Percentiles rank a stretch among this genome's conserved stretches.
Evolutionary conservation across 2,888 invertebrate species (phyloP).

Genomic region (Hydraecia micacea): DNA sequence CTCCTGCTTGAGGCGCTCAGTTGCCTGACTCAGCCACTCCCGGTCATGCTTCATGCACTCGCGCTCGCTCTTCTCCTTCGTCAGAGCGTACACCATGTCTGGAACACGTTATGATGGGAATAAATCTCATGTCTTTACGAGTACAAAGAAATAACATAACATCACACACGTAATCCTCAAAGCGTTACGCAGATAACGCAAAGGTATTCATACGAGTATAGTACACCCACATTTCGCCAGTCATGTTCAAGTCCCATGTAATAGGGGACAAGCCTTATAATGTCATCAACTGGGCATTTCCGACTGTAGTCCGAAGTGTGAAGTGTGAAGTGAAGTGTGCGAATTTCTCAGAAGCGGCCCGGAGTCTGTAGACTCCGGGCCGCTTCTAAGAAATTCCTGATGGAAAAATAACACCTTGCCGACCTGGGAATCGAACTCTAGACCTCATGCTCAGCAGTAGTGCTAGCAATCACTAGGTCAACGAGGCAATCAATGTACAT

Average conservation of each 20-base stretch:
- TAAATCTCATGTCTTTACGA: neutral
- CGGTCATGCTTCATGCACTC: constrained; percentile 70
- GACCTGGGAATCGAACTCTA: neutral
- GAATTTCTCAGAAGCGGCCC: no score
- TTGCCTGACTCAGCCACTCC: constrained; percentile 74
- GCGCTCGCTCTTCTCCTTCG: constrained; percentile 70
- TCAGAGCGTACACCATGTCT: constrained; percentile 77
- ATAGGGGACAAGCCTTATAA: neutral
- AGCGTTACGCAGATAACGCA: no score
- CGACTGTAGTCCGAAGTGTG: no score
- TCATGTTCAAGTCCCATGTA: neutral
- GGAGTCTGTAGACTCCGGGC: neutral
- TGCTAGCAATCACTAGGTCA: neutral
- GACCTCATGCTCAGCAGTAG: neutral
- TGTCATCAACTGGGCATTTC: neutral
- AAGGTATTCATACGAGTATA: neutral
- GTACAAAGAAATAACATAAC: neutral
- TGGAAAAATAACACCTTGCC: neutral
- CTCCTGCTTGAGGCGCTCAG: constrained; percentile 75
- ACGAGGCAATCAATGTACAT: neutral
- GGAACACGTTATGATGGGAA: constrained; percentile 42
- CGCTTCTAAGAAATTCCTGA: neutral
- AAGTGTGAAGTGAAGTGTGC: no score
- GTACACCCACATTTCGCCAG: neutral
- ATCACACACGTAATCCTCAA: neutral